Evolutionary conservation across 1,140 invertebrate genomes (phyloP).

Genomic region (Drosophila quadrilineata): DNA sequence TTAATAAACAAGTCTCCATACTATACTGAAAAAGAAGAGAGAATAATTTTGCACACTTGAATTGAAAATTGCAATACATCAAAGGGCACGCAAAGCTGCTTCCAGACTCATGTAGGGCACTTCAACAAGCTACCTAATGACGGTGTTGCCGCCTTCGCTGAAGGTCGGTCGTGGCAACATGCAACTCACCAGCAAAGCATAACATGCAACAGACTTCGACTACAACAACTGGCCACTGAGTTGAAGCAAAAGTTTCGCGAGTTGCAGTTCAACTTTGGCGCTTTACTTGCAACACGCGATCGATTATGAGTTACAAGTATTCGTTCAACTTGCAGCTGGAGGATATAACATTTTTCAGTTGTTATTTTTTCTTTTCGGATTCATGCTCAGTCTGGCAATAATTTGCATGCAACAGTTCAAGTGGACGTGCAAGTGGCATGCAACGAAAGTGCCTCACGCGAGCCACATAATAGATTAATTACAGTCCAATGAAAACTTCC

Average conservation of each 20-base stretch:
- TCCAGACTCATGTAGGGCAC: constrained; percentile 20
- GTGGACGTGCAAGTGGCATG: constrained; percentile 42
- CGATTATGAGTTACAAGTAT: constrained; percentile 74
- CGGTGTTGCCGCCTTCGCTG: not conserved
- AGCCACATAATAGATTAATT: constrained; percentile 68
- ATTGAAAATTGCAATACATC: constrained; percentile 23
- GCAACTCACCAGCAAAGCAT: constrained; percentile 30
- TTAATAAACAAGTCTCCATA: no score
- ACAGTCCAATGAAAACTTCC: constrained; percentile 16
- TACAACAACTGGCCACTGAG: constrained; percentile 4
- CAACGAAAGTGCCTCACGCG: constrained; percentile 55
- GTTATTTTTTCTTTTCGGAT: no score
- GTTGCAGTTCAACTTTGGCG: constrained; percentile 29
- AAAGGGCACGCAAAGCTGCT: constrained; percentile 32
- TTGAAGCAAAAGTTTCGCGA: constrained; percentile 18
- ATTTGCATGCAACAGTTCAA: constrained; percentile 64
- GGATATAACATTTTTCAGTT: no score
- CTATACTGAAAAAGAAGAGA: constrained; percentile 1
- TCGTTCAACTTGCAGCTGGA: constrained; percentile 34
- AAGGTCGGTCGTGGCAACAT: not conserved
- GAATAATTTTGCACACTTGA: constrained; percentile 41
- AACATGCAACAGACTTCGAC: constrained; percentile 35
- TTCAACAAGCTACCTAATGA: constrained; percentile 43
- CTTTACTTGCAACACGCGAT: constrained; percentile 48
- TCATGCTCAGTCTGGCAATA: constrained; percentile 70